phyloP scores from a whole-genome alignment of 2,797 vertebrate species.

The Pipistrellus kuhlii region DNA sequence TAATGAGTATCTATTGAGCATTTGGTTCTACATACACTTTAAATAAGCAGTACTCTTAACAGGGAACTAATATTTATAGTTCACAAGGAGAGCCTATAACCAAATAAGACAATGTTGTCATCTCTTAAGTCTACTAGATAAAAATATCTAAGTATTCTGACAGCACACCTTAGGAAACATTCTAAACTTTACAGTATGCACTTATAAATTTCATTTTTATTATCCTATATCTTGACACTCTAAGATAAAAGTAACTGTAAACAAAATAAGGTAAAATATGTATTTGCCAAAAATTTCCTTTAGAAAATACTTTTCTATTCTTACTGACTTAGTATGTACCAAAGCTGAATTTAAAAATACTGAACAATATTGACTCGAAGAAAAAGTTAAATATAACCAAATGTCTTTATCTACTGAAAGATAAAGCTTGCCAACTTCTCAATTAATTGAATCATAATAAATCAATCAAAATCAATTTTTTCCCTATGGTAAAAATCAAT shows the following conservation, averaged over 20 bases:
- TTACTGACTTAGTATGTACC: background rate
- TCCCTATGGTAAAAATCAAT: background rate
- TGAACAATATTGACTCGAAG: background rate
- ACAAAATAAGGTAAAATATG: constrained; percentile 24
- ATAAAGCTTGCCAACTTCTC: background rate
- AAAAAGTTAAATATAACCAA: constrained; percentile 5
- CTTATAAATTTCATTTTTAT: constrained; percentile 65
- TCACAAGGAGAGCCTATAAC: constrained; percentile 50
- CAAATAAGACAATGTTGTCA: constrained; percentile 55
- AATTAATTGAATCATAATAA: constrained; percentile 22
- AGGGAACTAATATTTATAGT: constrained; percentile 54
- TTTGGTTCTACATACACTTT: constrained; percentile 14
- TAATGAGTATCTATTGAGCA: background rate
- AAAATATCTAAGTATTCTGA: constrained; percentile 61
- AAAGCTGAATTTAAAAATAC: background rate
- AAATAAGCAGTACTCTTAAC: background rate
- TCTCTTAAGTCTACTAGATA: background rate
- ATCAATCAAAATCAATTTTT: background rate
- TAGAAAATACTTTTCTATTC: constrained; percentile 8
- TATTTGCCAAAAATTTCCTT: constrained; percentile 31
- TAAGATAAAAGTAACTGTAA: constrained; percentile 58
- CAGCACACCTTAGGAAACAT: constrained; percentile 54
- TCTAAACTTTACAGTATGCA: constrained; percentile 38
- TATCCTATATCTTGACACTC: constrained; percentile 53
- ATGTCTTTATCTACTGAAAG: constrained; percentile 24